Evolutionary conservation across 1,140 invertebrate genomes (phyloP), one percentile per base, ranked within the genome.

Genomic region (Drosophila lacertosa): DNA sequence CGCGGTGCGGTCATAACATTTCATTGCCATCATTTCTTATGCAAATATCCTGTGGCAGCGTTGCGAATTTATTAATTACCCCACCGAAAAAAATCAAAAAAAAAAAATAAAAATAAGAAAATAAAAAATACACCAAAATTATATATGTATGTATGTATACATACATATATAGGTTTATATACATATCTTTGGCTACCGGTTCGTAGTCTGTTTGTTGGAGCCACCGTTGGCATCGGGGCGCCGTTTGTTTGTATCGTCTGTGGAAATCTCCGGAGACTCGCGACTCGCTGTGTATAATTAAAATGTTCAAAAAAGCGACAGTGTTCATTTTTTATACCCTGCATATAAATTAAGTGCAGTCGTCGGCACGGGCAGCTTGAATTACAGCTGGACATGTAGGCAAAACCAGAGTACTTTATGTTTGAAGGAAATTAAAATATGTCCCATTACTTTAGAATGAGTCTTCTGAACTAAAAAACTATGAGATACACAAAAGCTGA

Each of bases 21-120:
- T 89, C 74, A 82, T 89, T 89, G 88, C 82, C 83, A 78, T 89
- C 80, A 86, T 86, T 80, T 89, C 83, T 90, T 90, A 90, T 90
- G 89, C 89, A 90, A 90, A 90, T 90, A 90, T 86, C 89, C 89
- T 78, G 74, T 77, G 83, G 89, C 83, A 83, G 84, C 74, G 73
- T 76, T 75, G 45, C 83, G 83, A 88, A 89, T 89, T 88, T 88
- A 89, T 89, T 88, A 86, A 88, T 89, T 88, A 89, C 66, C 63
- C 48, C 50, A 37, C 44, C 45, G 16, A 45, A 55, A 47, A 44
- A 51, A 44, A 32, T 16, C 15, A 48, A 47, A 18, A 37, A 18
- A 54, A 22, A n/a, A 7, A 26, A 26, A 45, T 51, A 47, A 44
- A 51, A 50, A 37, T n/a, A 54, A 22, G 10, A 7, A 26, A 26